Evolutionary conservation across 2,888 invertebrate species (phyloP), one percentile per base, ranked within the genome.

Genomic region (Chaetogeoica ovagalla): DNA sequence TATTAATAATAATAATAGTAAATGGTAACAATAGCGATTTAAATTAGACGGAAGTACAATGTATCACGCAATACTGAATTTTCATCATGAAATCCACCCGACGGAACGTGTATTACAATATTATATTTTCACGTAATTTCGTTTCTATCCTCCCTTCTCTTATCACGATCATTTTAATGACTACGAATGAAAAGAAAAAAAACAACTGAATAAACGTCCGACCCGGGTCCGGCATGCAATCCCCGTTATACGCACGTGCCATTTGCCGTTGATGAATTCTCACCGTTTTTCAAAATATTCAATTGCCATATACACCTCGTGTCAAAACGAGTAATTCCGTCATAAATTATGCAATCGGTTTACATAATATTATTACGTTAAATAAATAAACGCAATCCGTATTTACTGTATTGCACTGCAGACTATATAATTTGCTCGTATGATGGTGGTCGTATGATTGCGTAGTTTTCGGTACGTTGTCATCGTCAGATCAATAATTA

Each of bases 41-140:
- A 13, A 52, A 37, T 63, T 43, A 8, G 60, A 43, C 59, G 52
- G 71, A 60, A 72, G 59, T 72, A 19, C 43, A 60, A 13, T 60
- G 23, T 72, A 60, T 23, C 62, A 62, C 62, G 73, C 30, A 62
- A 62, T 37, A 62, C 13, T 52, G 48, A 30, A 52, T 73, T 63
- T 73, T 17, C 30, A 52, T 30, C 68, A 17, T 17, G 15, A 63
- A 55, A 70, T 37, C 55, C 37, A 2, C 3, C 55, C 37, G n/a
- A 7, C 30, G 30, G n/a, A 57, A 39, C n/a, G n/a, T 23, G 37
- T n/a, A 39, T 70, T n/a, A 57, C 39, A 21, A 6, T 21, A 57
- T n/a, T 69, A 13, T 69, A 30, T 19, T 19, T 52, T 30, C 52
- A 19, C 19, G n/a, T 52, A 69, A 30, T 69, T 69, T 30, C 6